These are phyloP conservation scores for Lasioglossum zephyrum DNA, from an alignment of 2,888 invertebrate species.

Conservation along the genomic window DNA sequence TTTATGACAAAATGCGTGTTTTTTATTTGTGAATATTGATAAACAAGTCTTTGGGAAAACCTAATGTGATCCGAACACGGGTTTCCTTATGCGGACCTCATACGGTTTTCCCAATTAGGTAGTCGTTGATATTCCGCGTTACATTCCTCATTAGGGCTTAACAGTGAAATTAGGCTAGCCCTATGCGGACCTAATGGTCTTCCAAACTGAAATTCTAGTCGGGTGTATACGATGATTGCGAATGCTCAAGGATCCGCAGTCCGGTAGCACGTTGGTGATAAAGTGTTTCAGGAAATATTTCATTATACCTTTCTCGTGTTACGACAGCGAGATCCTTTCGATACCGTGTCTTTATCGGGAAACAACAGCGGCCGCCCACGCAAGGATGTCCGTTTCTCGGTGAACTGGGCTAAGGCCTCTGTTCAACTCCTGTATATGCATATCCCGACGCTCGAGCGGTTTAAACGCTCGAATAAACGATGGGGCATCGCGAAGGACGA, in stretches of 20 bases:
- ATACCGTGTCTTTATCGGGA: neutral
- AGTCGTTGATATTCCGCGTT: too few species aligned
- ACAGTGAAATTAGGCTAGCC: too few species aligned
- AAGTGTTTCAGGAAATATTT: neutral
- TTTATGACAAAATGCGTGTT: too few species aligned
- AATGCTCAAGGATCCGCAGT: neutral
- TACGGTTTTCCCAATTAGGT: too few species aligned
- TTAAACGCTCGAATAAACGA: conserved; percentile 69
- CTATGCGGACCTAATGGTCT: too few species aligned
- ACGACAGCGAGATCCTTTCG: neutral
- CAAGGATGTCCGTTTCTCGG: conserved; percentile 21
- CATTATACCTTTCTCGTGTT: neutral
- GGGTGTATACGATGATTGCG: neutral
- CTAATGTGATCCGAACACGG: too few species aligned
- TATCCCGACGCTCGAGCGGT: conserved; percentile 13
- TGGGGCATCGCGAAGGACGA: conserved; percentile 66
- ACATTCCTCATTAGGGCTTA: too few species aligned
- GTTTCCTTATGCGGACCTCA: too few species aligned
- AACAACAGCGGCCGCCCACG: conserved; percentile 2
- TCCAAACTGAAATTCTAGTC: too few species aligned
- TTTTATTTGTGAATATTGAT: too few species aligned
- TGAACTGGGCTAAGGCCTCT: conserved; percentile 69
- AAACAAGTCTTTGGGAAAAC: too few species aligned
- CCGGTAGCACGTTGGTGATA: neutral
- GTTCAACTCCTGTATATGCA: conserved; percentile 35